phyloP scores from a whole-genome alignment of 2,888 invertebrate genomes.

The Hanleya hanleyi region DNA sequence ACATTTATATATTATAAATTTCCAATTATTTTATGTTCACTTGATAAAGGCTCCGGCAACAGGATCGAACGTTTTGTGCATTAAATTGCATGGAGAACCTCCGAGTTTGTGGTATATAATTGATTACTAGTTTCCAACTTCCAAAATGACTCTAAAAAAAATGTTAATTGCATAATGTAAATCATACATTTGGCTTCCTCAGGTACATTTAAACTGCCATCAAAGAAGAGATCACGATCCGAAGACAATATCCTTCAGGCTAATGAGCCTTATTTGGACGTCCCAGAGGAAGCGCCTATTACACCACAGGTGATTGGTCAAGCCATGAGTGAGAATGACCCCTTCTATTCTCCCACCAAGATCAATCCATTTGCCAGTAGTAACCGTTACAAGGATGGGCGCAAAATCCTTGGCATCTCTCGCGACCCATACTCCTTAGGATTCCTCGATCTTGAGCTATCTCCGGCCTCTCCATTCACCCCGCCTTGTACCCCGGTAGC shows the following conservation, averaged over 20 bases:
- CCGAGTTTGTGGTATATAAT: too few relatives aligned
- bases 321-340: constrained; percentile 81
- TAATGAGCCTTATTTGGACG: constrained; percentile 36
- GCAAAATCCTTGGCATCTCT: constrained; percentile 61
- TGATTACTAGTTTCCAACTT: too few relatives aligned
- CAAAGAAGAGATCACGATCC: constrained; percentile 59
- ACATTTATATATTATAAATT: too few relatives aligned
- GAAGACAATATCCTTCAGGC: constrained; percentile 65
- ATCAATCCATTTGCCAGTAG: constrained; percentile 65
- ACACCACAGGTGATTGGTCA: constrained; percentile 83
- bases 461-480: constrained; percentile 75
- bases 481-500: constrained; percentile 64
- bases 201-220: neutral
- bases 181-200: too few relatives aligned
- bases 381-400: constrained; percentile 60
- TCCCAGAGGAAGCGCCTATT: constrained; percentile 30
- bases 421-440: constrained; percentile 32
- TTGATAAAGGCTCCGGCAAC: too few relatives aligned
- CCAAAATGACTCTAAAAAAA: too few relatives aligned
- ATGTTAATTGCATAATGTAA: too few relatives aligned
- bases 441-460: constrained; percentile 81
- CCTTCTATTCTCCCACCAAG: constrained; percentile 70
- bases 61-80: too few relatives aligned
- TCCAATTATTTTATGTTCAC: too few relatives aligned
- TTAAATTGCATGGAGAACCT: too few relatives aligned